Conservation (phyloP, 2,888 invertebrate species). For the Anticlea derivata region DNA sequence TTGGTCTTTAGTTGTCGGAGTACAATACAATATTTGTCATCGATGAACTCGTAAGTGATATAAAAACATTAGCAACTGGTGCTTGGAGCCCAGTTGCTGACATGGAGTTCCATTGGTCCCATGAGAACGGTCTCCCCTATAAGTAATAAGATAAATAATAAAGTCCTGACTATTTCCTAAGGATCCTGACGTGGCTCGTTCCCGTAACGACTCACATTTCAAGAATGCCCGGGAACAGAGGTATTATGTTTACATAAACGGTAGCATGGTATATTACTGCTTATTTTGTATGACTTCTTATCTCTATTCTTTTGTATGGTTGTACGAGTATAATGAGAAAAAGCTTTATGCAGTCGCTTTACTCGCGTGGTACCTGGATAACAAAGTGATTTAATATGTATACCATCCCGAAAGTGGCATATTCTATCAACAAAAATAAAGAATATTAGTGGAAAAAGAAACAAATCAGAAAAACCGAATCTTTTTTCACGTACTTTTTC, state of each 20-base stretch:
- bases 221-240: conserved; percentile 25
- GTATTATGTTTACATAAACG: conserved; percentile 32
- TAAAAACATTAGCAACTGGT: too few relatives aligned
- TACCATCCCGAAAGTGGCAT: too few relatives aligned
- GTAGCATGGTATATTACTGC: conserved; percentile 9
- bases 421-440: too few relatives aligned
- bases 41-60: too few relatives aligned
- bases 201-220: conserved; percentile 28
- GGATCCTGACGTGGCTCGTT: conserved; percentile 23
- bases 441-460: too few relatives aligned
- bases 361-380: too few relatives aligned
- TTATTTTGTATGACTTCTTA: conserved; percentile 11
- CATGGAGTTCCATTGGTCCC: conserved; percentile 3
- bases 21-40: too few relatives aligned
- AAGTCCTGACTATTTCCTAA: conserved; percentile 24
- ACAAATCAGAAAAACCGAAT: too few relatives aligned
- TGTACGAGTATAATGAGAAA: background rate
- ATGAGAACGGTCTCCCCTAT: conserved; percentile 1
- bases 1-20: too few relatives aligned
- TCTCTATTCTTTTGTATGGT: background rate
- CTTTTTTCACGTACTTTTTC: too few relatives aligned
- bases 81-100: background rate
- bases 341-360: background rate
- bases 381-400: too few relatives aligned
- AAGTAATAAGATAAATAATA: conserved; percentile 28